Base-by-base conservation (phyloP, 2,113 vertebrate species). In the Ictalurus punctatus region DNA sequence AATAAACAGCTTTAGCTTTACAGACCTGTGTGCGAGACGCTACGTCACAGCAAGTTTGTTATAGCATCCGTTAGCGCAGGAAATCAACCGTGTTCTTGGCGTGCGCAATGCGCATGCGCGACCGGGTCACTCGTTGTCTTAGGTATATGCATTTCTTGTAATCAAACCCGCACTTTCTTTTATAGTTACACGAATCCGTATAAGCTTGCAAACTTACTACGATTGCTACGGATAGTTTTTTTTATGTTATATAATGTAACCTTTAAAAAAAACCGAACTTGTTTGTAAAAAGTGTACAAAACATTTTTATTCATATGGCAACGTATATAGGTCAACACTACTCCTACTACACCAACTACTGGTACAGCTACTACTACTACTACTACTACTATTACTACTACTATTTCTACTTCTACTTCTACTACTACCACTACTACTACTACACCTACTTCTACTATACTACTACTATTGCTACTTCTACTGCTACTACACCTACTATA, bases 21-120 rank as follows among this genome's bases (percentile, higher is more conserved):
- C 86, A 89, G 85, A 83, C 91, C 87, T 79, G 91, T 91, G 85
- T 44, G 89, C 92, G 88, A 2, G 0, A 61, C 19, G 19, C 21
- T 19, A 12, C 80, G 52, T 34, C 52, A 61, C n/a, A 40, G 12
- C 2, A 40, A 59, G 1, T 21, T 21, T 58, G 1, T 10, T 34
- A 19, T 3, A 76, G 21, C 40, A 76, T 40, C 73, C 4, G 19
- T 61, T 83, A 83, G 21, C 30, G 2, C 1, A 40, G 0, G 27
- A 61, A 37, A 6, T 48, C 6, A 48, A 48, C 30, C 12, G 8
- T 4, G 9, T 4, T 14, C 25, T 6, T 34, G 2, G 0, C 9
- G 58, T 25, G 58, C 34, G 13, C 34, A 25, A 14, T 40, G 81
- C 56, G 81, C 81, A 83, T 61, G 81, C 81, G 81, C 81, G 10